These are phyloP conservation scores for Rana temporaria DNA, from an alignment of 2,113 vertebrate genomes.

Conservation along the genomic window DNA sequence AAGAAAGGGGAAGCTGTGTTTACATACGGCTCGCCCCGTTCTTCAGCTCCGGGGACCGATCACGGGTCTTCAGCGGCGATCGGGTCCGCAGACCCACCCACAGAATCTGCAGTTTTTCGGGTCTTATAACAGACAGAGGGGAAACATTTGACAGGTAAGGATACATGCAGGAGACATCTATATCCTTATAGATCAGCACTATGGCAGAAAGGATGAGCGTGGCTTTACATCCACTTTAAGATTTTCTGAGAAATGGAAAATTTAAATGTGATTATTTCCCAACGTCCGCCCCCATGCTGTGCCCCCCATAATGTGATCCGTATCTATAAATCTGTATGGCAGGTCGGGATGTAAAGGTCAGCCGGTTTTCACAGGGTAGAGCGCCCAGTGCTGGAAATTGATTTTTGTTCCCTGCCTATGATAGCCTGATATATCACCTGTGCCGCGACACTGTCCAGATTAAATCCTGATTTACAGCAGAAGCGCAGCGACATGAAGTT, in stretches of 20 bases:
- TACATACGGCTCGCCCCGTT: too few relatives aligned
- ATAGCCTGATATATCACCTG: constrained; percentile 23
- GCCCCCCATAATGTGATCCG: neutral
- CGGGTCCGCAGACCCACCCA: too few relatives aligned
- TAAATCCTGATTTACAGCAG: constrained; percentile 33
- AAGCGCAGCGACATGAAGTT: too few relatives aligned
- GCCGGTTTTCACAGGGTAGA: constrained; percentile 6
- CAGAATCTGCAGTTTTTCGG: too few relatives aligned
- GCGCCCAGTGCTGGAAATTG: constrained; percentile 1
- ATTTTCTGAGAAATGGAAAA: neutral
- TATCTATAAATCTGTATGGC: constrained; percentile 27
- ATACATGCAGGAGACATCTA: too few relatives aligned
- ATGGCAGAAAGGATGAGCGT: too few relatives aligned
- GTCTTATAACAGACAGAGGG: too few relatives aligned
- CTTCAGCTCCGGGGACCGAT: too few relatives aligned
- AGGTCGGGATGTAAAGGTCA: constrained; percentile 27
- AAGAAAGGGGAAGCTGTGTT: too few relatives aligned
- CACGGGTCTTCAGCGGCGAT: too few relatives aligned
- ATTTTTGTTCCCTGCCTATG: constrained; percentile 7
- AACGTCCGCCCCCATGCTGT: neutral
- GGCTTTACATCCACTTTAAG: neutral
- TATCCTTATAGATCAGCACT: too few relatives aligned
- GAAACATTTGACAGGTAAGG: too few relatives aligned
- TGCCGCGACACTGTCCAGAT: constrained; percentile 19
- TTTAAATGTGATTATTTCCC: neutral